Evolutionary conservation across 2,888 invertebrate species (phyloP), one percentile per base, ranked within the genome.

Genomic region (Drosophila mimetica): DNA sequence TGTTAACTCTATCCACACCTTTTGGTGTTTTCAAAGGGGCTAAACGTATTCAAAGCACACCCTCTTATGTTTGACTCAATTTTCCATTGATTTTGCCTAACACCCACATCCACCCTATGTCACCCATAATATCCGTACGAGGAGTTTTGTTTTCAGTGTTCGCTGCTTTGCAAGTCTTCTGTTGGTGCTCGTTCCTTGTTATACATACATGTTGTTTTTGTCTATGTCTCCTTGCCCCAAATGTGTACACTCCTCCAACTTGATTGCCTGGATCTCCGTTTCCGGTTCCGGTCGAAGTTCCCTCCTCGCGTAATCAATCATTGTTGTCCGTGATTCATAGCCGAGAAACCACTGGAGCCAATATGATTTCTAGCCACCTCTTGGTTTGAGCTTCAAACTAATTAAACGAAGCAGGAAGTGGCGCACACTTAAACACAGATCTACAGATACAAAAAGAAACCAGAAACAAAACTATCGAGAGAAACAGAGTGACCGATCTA

Each of bases 181-280:
- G 71, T 71, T 52, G 71, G 39, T 64, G 64, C 54, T 64, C 16
- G 51, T 71, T 64, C 61, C 46, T 52, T 70, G 42, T 47, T 50
- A 30, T 71, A 52, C 41, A 47, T 71, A 52, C 36, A 47, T 71
- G 71, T 63, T 54, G 63, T 65, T 42, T 42, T 53, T 39, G 28
- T 48, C 39, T 48, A 47, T 65, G 57, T 41, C 22, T 34, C 25
- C 36, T 25, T 2, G 18, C 50, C 46, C 30, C 22, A 59, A 59
- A 25, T 25, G 16, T 52, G 47, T 39, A 28, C 25, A 46, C 39
- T 2, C 18, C 39, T 11, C 44, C 42, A 30, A 14, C 25, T 14
- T 44, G 44, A 25, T 44, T 14, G 11, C 28, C 42, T 16, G 34
- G n/a, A 6, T 36, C 34, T 36, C 39, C 22, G 22, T 6, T 4